phyloP scores from a whole-genome alignment of 2,888 invertebrate genomes.

The Anoncus sp. region DNA sequence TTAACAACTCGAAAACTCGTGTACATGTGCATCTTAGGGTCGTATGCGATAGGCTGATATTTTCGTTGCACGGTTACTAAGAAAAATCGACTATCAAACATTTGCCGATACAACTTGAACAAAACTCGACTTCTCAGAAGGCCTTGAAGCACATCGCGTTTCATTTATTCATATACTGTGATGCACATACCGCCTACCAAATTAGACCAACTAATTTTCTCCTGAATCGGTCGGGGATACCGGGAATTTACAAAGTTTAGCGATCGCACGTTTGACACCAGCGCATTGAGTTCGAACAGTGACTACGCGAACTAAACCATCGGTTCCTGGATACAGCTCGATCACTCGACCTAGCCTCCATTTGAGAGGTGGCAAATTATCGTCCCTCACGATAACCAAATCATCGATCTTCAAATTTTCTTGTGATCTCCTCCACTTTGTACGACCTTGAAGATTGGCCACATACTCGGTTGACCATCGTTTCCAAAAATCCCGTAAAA shows the following conservation, averaged over 20 bases:
- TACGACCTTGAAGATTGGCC: conserved; percentile 62
- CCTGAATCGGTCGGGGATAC: background rate
- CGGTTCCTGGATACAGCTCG: conserved; percentile 37
- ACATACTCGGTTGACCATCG: conserved; percentile 67
- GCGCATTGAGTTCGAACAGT: background rate
- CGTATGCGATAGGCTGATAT: too few relatives aligned
- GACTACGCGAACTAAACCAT: conserved; percentile 10
- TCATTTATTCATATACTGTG: too few relatives aligned
- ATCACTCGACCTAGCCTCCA: conserved; percentile 47
- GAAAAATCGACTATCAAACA: too few relatives aligned
- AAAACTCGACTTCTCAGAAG: too few relatives aligned
- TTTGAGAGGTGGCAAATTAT: conserved; percentile 33
- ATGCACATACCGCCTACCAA: conserved; percentile 28
- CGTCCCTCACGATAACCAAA: too few relatives aligned
- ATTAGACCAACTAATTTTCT: conserved; percentile 19
- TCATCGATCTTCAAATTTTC: conserved; percentile 23
- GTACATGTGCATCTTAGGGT: too few relatives aligned
- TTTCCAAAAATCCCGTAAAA: conserved; percentile 68
- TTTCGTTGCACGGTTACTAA: too few relatives aligned
- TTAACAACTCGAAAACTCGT: too few relatives aligned
- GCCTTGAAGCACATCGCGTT: too few relatives aligned
- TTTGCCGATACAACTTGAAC: too few relatives aligned
- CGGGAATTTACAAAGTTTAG: conserved; percentile 12
- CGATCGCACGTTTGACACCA: background rate
- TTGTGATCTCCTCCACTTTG: conserved; percentile 63